These are phyloP conservation scores for Oithona nana DNA, from an alignment of 2,888 invertebrate species.

Conservation along the genomic window DNA sequence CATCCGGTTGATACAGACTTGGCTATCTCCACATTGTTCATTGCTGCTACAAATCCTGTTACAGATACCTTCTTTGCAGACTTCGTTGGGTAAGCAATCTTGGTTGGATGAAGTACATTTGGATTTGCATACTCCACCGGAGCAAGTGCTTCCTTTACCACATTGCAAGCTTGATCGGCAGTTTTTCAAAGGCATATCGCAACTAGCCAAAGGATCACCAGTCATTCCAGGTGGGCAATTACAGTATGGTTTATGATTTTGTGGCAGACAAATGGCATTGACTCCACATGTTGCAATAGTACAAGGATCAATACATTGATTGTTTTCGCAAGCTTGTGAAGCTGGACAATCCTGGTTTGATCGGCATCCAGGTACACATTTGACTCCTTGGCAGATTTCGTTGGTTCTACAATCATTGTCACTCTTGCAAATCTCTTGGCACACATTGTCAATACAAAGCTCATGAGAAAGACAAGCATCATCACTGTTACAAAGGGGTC, in stretches of 20 bases:
- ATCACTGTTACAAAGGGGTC: conserved; percentile 55
- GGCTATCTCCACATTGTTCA: conserved; percentile 55
- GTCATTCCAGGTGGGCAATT: conserved; percentile 56
- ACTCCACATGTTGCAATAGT: conserved; percentile 22
- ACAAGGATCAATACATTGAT: conserved; percentile 59
- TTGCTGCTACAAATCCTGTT: conserved; percentile 64
- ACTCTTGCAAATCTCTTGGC: conserved; percentile 59
- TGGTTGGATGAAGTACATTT: conserved; percentile 59
- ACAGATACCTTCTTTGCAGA: conserved; percentile 56
- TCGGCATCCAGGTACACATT: conserved; percentile 61
- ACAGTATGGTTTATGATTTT: conserved; percentile 53
- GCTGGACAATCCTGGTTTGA: conserved; percentile 53
- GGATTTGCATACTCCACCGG: conserved; percentile 47
- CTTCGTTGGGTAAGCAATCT: conserved; percentile 57
- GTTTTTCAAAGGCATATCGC: neutral
- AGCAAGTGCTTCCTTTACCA: neutral
- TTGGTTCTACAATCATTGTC: conserved; percentile 60
- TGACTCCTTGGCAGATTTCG: conserved; percentile 62
- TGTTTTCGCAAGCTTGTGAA: conserved; percentile 50
- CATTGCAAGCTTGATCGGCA: neutral
- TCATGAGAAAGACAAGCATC: conserved; percentile 62
- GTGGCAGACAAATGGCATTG: conserved; percentile 24
- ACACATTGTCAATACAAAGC: conserved; percentile 50
- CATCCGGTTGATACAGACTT: conserved; percentile 68
- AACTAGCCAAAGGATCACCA: conserved; percentile 42